These are phyloP conservation scores for Sesamia inferens DNA, from an alignment of 2,888 invertebrate species.

Conservation along the genomic window DNA sequence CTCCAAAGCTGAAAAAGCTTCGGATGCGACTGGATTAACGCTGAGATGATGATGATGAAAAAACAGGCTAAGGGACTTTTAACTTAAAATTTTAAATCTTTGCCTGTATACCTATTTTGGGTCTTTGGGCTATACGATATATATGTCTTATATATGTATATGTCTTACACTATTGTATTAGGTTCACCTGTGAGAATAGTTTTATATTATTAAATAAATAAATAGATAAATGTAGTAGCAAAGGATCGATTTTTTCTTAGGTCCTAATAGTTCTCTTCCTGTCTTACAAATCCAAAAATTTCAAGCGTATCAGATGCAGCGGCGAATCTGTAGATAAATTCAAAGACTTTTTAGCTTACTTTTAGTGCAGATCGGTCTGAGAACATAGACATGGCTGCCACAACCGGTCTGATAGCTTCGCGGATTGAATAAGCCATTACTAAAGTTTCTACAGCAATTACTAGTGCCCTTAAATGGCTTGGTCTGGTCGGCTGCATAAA, in stretches of 20 bases:
- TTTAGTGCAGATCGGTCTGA: conserved; percentile 46
- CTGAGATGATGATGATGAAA: too few relatives aligned
- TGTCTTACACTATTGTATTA: too few relatives aligned
- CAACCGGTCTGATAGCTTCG: conserved; percentile 73
- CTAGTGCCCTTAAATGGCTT: conserved; percentile 77
- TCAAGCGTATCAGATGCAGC: neutral
- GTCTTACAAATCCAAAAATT: neutral
- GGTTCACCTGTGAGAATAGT: too few relatives aligned
- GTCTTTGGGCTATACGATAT: neutral
- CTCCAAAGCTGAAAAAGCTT: too few relatives aligned
- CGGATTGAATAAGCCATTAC: conserved; percentile 85
- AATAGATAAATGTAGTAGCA: too few relatives aligned
- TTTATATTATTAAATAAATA: too few relatives aligned
- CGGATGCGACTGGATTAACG: too few relatives aligned
- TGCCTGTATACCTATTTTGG: neutral
- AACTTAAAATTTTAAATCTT: neutral
- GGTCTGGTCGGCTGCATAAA: conserved; percentile 73
- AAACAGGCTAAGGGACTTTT: too few relatives aligned
- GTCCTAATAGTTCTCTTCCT: neutral
- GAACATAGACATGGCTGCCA: conserved; percentile 62
- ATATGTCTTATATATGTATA: too few relatives aligned
- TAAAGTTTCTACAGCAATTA: conserved; percentile 85
- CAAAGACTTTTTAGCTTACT: conserved; percentile 54
- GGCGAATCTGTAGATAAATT: conserved; percentile 44
- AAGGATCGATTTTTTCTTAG: conserved; percentile 8